Base-by-base conservation (phyloP, 2,797 vertebrate species). In the Acrocephalus scirpaceus region DNA sequence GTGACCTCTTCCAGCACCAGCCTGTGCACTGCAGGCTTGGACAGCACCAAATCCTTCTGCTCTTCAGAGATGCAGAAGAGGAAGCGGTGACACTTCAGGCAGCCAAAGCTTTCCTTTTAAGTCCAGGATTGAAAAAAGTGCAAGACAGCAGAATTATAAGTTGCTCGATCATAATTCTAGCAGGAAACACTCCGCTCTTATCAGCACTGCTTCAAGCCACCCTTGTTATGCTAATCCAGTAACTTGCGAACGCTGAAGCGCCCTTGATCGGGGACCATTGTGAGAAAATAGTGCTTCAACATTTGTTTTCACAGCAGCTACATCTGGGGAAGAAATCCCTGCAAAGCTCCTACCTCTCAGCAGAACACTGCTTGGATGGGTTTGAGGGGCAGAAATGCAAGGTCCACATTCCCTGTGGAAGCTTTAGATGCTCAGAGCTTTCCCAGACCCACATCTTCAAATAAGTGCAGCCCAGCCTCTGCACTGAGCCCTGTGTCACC, bases 131-230 rank as follows among this genome's bases (percentile, higher is more conserved):
- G 76, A 88, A 92, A 95, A 96, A 92, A 65, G 47, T 74, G 72
- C 94, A 88, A 93, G 91, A 71, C 85, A 77, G 89, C 95, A 95
- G 85, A 95, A 96, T 91, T 88, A 1, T 62, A 94, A 96, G 26
- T 92, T 73, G 48, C 58, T 70, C 4, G 9, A 92, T 92, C 87
- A 60, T 80, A 93, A 88, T 80, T 96, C 88, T 48, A 90, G 76
- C 90, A 93, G 94, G 90, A 95, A 95, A 96, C 40, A 65, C 57
- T 80, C 85, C 21, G 36, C 58, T 92, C 75, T 88, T 93, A 95
- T 64, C 84, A 4, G 92, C 81, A 47, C 8, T 80, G 74, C 81
- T 94, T 84, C 61, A 86, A 96, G 34, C 62, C 66, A 67, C 64
- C 91, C 76, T 92, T 94, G 76, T 80, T 84, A 95, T 25, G 84